These are phyloP conservation scores for Paragorgia papillata DNA, from an alignment of 92 coral and sea anemone genomes.

Conservation along the genomic window DNA sequence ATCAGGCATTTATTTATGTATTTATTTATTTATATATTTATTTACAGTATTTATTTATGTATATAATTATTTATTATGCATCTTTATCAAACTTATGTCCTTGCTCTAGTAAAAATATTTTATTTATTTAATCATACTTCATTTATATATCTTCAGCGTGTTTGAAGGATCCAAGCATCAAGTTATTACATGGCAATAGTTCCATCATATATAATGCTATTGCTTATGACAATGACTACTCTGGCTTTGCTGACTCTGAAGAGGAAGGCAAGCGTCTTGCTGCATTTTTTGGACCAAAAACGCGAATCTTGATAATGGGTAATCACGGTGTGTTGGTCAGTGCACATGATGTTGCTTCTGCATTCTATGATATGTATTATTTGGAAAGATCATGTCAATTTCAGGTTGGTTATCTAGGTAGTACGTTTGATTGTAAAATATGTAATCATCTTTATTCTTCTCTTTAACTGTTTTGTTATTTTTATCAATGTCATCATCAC, in stretches of 20 bases:
- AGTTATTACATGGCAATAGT: constrained; percentile 70
- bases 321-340: constrained; percentile 74
- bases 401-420: no score
- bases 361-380: constrained; percentile 63
- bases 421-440: no score
- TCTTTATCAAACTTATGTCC: no score
- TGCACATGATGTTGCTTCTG: constrained; percentile 60
- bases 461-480: no score
- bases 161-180: constrained; percentile 62
- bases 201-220: constrained; percentile 63
- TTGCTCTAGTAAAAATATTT: no score
- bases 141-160: constrained; percentile 47
- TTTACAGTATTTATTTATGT: no score
- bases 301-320: constrained; percentile 66
- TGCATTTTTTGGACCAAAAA: constrained; percentile 47
- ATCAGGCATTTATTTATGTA: no score
- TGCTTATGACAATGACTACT: constrained; percentile 63
- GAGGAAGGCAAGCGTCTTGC: constrained; percentile 72
- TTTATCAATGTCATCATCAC: no score
- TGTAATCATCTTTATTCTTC: no score
- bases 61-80: no score
- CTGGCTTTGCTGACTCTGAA: constrained; percentile 45
- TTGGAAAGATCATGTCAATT: constrained; percentile 74
- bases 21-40: no score
- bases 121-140: no score